Conservation (phyloP, 2,113 vertebrate genomes). For the Phyllostomus hastatus region DNA sequence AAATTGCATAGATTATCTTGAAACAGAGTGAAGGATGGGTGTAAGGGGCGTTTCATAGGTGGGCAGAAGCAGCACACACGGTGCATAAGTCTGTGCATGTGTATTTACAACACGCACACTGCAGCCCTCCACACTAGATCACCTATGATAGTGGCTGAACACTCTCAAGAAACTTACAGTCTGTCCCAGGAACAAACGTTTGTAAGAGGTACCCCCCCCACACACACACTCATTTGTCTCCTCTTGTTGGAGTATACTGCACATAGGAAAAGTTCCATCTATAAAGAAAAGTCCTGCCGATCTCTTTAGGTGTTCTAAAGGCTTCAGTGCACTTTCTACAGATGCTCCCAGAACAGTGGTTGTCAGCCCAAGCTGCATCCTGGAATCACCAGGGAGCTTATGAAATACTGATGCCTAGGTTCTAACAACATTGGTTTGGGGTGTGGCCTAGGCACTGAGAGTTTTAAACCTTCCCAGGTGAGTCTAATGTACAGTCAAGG, state of each 20-base stretch:
- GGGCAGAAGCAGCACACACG: not conserved
- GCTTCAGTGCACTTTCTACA: not conserved
- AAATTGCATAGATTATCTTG: constrained; percentile 43
- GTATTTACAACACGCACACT: not conserved
- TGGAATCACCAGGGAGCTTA: not conserved
- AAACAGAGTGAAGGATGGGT: constrained; percentile 3
- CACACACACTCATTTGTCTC: not conserved
- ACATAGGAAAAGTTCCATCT: not conserved
- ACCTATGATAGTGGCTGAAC: not conserved
- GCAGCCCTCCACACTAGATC: not conserved
- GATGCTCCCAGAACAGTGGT: not conserved
- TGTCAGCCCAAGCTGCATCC: not conserved
- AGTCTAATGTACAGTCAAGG: not conserved
- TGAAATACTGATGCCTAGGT: not conserved
- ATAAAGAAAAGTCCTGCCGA: not conserved
- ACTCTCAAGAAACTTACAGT: not conserved
- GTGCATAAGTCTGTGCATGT: not conserved
- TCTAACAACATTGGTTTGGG: not conserved
- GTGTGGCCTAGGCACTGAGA: not conserved
- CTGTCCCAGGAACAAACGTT: not conserved
- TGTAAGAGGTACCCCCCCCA: not conserved
- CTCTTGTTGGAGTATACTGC: not conserved
- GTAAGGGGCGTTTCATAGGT: not conserved
- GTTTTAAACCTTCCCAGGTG: not conserved
- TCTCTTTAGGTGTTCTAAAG: not conserved